A percentile compares a stretch with the other conserved stretches of the same genome.
These are phyloP conservation scores for Meles meles DNA, from an alignment of 2,113 vertebrate genomes.

Conservation along the genomic window DNA sequence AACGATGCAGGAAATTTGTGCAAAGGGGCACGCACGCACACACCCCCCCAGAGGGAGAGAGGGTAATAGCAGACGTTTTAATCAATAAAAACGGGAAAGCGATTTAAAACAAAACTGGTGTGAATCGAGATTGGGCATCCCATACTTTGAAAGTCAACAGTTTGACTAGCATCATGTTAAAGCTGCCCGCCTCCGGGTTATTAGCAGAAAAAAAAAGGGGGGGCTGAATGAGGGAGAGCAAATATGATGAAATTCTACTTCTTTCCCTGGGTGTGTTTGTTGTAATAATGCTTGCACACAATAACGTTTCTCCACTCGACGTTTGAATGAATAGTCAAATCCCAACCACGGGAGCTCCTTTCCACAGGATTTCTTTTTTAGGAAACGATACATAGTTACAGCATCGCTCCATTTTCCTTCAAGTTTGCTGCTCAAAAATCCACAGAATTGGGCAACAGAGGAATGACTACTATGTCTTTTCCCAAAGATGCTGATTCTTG, in stretches of 20 bases:
- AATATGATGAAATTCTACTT: background rate
- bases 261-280: background rate
- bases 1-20: background rate
- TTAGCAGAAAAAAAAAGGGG: too few species aligned
- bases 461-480: rapidly evolving
- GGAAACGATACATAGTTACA: rapidly evolving
- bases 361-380: rapidly evolving
- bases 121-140: background rate
- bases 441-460: background rate
- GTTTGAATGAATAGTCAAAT: background rate
- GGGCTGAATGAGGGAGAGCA: background rate
- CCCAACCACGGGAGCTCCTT: rapidly evolving
- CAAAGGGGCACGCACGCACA: background rate
- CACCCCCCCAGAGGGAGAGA: background rate
- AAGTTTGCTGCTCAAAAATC: background rate
- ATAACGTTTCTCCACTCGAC: rapidly evolving
- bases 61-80: background rate
- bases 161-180: rapidly evolving
- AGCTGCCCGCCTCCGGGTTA: rapidly evolving
- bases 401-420: background rate
- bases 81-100: background rate
- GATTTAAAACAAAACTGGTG: background rate
- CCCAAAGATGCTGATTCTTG: too few species aligned
- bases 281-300: background rate
- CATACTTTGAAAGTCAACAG: rapidly evolving